Percentiles rank a stretch among this genome's conserved stretches.
These are phyloP conservation scores for Sceloporus tristichus DNA, from an alignment of 2,113 vertebrate genomes.

Conservation along the genomic window DNA sequence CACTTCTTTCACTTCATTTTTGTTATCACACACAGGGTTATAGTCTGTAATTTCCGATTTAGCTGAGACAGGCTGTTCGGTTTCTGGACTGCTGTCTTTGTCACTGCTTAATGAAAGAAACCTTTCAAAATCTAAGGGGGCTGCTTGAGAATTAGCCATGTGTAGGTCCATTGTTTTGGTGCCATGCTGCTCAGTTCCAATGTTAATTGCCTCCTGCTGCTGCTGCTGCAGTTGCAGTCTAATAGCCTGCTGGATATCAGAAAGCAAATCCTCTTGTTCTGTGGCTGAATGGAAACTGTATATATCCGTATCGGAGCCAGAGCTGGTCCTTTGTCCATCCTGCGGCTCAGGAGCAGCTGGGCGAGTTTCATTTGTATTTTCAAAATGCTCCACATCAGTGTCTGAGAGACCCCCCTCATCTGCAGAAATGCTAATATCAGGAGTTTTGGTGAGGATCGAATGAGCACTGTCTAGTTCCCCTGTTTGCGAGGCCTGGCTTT, in stretches of 20 bases:
- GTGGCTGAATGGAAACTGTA: constrained; percentile 97
- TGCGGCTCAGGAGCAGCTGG: constrained; percentile 75
- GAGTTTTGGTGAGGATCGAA: constrained; percentile 86
- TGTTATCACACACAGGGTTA: background rate
- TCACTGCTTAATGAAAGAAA: constrained; percentile 63
- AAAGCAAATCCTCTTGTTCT: constrained; percentile 96
- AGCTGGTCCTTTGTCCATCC: constrained; percentile 90
- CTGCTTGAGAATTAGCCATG: constrained; percentile 61
- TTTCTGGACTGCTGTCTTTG: constrained; percentile 67
- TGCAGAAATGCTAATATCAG: constrained; percentile 88
- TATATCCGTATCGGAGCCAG: constrained; percentile 95
- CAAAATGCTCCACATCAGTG: constrained; percentile 79
- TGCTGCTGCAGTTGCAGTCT: constrained; percentile 91
- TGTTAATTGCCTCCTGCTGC: constrained; percentile 78
- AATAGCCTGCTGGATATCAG: constrained; percentile 96
- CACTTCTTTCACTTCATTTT: constrained; percentile 21
- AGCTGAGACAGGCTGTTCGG: constrained; percentile 41
- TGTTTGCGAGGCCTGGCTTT: constrained; percentile 79
- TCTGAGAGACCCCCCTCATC: constrained; percentile 92
- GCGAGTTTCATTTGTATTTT: constrained; percentile 73
- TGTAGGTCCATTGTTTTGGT: constrained; percentile 75
- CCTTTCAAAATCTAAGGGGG: constrained; percentile 71
- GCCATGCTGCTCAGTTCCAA: constrained; percentile 67
- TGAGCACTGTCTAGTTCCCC: constrained; percentile 87
- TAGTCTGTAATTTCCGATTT: constrained; percentile 55